Evolutionary conservation across 2,113 vertebrate genomes (phyloP).

Genomic region (Bombycilla garrulus): DNA sequence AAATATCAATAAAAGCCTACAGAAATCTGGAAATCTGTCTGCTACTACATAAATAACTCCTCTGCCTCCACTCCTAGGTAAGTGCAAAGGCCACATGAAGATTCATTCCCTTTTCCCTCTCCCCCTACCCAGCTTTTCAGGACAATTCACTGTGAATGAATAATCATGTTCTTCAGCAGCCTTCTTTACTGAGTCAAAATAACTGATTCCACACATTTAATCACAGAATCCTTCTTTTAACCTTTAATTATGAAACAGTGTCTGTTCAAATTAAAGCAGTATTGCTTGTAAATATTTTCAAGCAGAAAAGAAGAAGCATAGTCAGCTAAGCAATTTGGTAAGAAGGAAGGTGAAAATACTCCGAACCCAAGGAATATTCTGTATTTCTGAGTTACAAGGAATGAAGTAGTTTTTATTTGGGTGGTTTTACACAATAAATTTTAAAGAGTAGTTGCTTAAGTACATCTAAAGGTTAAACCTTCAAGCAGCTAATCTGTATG

Average conservation of each 20-base stretch:
- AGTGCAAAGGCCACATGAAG: neutral
- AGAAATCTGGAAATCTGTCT: conserved; percentile 25
- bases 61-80: neutral
- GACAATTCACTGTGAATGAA: neutral
- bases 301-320: conserved; percentile 34
- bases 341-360: neutral
- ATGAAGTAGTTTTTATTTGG: conserved; percentile 65
- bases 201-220: conserved; percentile 12
- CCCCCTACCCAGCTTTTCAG: neutral
- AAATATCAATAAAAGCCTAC: conserved; percentile 10
- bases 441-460: conserved; percentile 57
- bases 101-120: neutral
- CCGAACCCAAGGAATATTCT: neutral
- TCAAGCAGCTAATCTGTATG: conserved; percentile 66
- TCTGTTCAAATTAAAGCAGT: conserved; percentile 3
- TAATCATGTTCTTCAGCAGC: conserved; percentile 1
- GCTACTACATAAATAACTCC: neutral
- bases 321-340: conserved; percentile 37
- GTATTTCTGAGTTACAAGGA: conserved; percentile 33
- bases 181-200: conserved; percentile 22
- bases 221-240: conserved; percentile 13
- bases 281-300: conserved; percentile 41
- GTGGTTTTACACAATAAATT: conserved; percentile 58
- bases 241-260: conserved; percentile 31
- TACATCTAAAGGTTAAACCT: conserved; percentile 73